Conservation (phyloP, 2,888 invertebrate species). For the Melikaiella ostensackeni region DNA sequence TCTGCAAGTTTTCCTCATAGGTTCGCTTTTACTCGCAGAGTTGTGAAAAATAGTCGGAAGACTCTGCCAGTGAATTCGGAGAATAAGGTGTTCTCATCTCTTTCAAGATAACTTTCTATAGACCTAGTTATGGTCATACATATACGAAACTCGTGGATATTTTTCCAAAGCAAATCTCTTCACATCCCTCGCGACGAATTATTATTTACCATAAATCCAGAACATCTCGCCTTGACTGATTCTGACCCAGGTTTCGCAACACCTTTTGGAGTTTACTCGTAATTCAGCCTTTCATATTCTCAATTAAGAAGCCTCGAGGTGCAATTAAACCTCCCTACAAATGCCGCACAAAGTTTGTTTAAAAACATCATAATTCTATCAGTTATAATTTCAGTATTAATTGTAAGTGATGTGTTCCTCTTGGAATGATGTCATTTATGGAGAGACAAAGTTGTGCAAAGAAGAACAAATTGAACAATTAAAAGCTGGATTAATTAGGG, state of each 20-base stretch:
- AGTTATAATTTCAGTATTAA: not conserved
- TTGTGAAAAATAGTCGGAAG: conserved; percentile 33
- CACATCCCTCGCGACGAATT: not conserved
- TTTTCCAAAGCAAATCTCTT: not conserved
- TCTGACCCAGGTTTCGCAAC: not conserved
- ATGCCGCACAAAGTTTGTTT: not conserved
- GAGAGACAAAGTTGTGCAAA: not conserved
- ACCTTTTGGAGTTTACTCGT: not conserved
- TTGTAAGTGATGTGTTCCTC: not conserved
- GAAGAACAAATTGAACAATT: no score
- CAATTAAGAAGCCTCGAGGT: not conserved
- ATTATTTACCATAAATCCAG: not conserved
- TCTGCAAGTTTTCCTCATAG: conserved; percentile 28
- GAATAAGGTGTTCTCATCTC: not conserved
- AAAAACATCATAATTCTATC: not conserved
- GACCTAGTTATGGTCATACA: conserved; percentile 7
- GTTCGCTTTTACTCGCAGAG: not conserved
- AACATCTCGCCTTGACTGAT: not conserved
- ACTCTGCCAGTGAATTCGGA: not conserved
- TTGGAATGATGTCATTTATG: no score
- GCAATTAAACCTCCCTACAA: not conserved
- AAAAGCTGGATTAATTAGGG: conserved; percentile 15
- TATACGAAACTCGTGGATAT: not conserved
- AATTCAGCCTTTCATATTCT: not conserved
- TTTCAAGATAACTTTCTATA: conserved; percentile 16